Conservation (phyloP, 2,888 invertebrate genomes). For the Dicyrtoma fusca region DNA sequence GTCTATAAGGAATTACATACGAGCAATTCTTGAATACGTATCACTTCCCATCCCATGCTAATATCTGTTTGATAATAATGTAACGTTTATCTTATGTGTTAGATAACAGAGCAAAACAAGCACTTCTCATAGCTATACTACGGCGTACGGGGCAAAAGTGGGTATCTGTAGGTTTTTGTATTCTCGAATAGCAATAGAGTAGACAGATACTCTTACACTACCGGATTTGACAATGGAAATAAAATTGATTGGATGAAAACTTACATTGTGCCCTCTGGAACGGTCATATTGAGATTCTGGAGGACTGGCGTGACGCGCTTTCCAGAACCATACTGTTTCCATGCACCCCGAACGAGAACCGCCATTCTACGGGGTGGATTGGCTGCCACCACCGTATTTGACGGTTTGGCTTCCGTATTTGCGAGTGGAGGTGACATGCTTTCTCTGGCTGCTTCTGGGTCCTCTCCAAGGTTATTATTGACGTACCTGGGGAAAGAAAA, state of each 20-base stretch:
- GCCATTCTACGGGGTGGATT: slow-evolving; percentile 62
- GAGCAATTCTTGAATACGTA: too few relatives aligned
- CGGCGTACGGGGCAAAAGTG: too few relatives aligned
- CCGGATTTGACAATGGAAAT: too few relatives aligned
- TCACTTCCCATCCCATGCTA: too few relatives aligned
- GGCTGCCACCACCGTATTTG: slow-evolving; percentile 42
- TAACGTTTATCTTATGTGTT: too few relatives aligned
- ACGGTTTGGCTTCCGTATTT: slow-evolving; percentile 47
- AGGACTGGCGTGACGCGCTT: slow-evolving; percentile 85
- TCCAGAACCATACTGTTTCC: slow-evolving; percentile 86
- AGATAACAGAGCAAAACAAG: too few relatives aligned
- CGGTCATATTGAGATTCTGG: slow-evolving; percentile 88
- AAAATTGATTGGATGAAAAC: slow-evolving; percentile 60
- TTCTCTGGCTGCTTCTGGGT: slow-evolving; percentile 43
- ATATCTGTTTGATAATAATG: too few relatives aligned
- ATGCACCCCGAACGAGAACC: slow-evolving; percentile 83
- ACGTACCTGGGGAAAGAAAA: slow-evolving; percentile 49
- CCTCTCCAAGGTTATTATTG: slow-evolving; percentile 54
- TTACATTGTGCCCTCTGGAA: slow-evolving; percentile 93
- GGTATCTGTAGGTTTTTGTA: too few relatives aligned
- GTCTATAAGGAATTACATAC: too few relatives aligned
- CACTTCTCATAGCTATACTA: too few relatives aligned
- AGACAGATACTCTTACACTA: too few relatives aligned
- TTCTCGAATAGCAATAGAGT: too few relatives aligned
- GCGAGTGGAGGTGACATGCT: slow-evolving; percentile 51